Evolutionary conservation across 2,797 vertebrate species (phyloP).

Genomic region (Coranthus polyacanthus): DNA sequence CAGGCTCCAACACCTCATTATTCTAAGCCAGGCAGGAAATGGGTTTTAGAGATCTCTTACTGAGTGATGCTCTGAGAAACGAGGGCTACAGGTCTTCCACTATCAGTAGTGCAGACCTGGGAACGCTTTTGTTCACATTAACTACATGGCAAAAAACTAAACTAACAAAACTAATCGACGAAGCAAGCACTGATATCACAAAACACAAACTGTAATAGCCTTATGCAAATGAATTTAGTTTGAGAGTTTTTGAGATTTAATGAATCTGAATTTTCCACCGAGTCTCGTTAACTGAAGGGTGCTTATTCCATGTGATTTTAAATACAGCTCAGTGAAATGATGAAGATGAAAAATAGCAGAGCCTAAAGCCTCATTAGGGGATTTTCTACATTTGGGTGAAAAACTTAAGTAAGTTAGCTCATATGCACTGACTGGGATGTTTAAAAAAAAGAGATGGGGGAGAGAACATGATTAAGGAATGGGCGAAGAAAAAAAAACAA

Average conservation of each 20-base stretch:
- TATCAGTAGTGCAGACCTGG: slow-evolving; percentile 43
- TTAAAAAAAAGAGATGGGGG: not conserved
- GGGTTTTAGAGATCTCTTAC: slow-evolving; percentile 69
- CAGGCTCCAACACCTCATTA: slow-evolving; percentile 76
- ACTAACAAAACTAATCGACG: slow-evolving; percentile 25
- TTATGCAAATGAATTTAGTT: slow-evolving; percentile 58
- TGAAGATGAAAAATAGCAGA: slow-evolving; percentile 57
- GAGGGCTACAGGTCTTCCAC: slow-evolving; percentile 56
- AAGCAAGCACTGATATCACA: slow-evolving; percentile 23
- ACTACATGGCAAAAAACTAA: slow-evolving; percentile 18
- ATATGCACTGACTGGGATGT: slow-evolving; percentile 12
- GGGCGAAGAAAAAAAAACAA: slow-evolving; percentile 2
- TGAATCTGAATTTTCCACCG: slow-evolving; percentile 50
- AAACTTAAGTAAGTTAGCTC: slow-evolving; percentile 31
- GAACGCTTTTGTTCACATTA: slow-evolving; percentile 49
- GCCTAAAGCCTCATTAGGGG: slow-evolving; percentile 58
- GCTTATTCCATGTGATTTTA: slow-evolving; percentile 56
- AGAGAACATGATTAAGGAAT: not conserved
- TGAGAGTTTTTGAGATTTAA: slow-evolving; percentile 57
- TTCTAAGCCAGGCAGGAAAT: slow-evolving; percentile 77
- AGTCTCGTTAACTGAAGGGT: slow-evolving; percentile 64
- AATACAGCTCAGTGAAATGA: slow-evolving; percentile 54
- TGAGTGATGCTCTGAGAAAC: slow-evolving; percentile 58
- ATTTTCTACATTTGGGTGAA: slow-evolving; percentile 52
- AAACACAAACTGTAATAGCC: slow-evolving; percentile 41